These are phyloP conservation scores for Scarus forsteni DNA, from an alignment of 2,797 vertebrate species.

Conservation along the genomic window DNA sequence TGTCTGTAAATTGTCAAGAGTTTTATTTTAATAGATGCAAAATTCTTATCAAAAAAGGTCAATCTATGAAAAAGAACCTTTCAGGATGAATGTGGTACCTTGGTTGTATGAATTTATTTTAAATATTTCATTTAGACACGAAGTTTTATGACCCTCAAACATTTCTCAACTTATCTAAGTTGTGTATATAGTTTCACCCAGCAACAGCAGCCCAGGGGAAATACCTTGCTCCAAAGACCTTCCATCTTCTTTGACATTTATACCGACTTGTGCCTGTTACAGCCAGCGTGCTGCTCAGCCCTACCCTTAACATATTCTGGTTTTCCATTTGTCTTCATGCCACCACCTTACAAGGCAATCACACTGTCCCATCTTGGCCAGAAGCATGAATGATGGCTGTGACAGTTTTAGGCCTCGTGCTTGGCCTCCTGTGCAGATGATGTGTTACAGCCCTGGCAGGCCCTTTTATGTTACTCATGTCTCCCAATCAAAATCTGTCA, in stretches of 20 bases:
- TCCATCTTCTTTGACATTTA: conserved; percentile 41
- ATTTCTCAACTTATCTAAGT: background rate
- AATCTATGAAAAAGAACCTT: background rate
- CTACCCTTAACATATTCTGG: conserved; percentile 32
- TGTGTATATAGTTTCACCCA: background rate
- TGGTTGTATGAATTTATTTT: background rate
- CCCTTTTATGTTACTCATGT: conserved; percentile 52
- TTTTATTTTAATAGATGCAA: background rate
- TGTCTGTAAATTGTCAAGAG: background rate
- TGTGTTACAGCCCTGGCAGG: conserved; percentile 50
- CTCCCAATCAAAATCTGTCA: conserved; percentile 65
- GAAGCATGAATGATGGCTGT: conserved; percentile 52
- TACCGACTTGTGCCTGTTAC: conserved; percentile 23
- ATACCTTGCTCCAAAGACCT: conserved; percentile 10
- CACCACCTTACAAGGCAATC: conserved; percentile 44
- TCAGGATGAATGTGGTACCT: background rate
- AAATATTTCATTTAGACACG: background rate
- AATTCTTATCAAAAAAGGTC: no score
- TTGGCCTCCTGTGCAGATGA: conserved; percentile 46
- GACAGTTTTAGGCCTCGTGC: conserved; percentile 32
- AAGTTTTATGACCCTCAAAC: conserved; percentile 4
- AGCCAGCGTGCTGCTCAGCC: conserved; percentile 18
- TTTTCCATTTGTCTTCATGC: conserved; percentile 70
- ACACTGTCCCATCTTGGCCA: conserved; percentile 22
- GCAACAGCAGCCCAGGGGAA: background rate